These are phyloP conservation scores for Periophthalmus magnuspinnatus DNA, from an alignment of 2,797 vertebrate genomes.

Conservation along the genomic window DNA sequence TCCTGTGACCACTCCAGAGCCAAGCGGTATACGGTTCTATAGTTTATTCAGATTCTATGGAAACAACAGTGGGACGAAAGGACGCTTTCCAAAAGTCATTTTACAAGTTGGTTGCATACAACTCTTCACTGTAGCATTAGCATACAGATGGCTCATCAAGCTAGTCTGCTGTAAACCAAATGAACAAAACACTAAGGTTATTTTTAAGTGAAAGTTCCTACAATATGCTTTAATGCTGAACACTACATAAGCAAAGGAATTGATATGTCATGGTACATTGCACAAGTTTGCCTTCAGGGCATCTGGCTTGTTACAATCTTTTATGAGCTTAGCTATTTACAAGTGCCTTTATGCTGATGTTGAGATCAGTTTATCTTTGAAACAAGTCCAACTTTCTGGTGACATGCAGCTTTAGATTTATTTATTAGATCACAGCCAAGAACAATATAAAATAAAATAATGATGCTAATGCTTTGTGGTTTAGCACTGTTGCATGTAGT, in stretches of 20 bases:
- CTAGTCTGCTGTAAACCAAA: constrained; percentile 11
- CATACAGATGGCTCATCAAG: neutral
- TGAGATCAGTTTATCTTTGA: constrained; percentile 24
- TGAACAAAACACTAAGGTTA: constrained; percentile 6
- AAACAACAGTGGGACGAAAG: neutral
- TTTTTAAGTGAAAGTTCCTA: constrained; percentile 4
- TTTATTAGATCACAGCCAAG: constrained; percentile 8
- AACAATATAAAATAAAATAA: neutral
- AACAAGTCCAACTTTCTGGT: constrained; percentile 9
- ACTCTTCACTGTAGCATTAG: neutral
- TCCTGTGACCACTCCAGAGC: constrained; percentile 40
- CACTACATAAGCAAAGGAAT: constrained; percentile 1
- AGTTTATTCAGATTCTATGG: constrained; percentile 5
- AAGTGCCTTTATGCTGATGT: constrained; percentile 63
- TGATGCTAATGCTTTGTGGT: constrained; percentile 23
- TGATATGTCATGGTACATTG: constrained; percentile 3
- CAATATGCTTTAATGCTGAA: constrained; percentile 23
- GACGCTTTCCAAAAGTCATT: neutral
- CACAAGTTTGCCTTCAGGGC: constrained; percentile 26
- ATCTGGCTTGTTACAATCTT: constrained; percentile 40
- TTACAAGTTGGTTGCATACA: neutral
- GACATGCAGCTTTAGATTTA: constrained; percentile 20
- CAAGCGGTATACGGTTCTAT: constrained; percentile 18
- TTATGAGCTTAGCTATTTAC: constrained; percentile 34
- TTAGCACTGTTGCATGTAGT: constrained; percentile 21